Conservation (phyloP, 2,797 vertebrate genomes). For the Bradypus variegatus region DNA sequence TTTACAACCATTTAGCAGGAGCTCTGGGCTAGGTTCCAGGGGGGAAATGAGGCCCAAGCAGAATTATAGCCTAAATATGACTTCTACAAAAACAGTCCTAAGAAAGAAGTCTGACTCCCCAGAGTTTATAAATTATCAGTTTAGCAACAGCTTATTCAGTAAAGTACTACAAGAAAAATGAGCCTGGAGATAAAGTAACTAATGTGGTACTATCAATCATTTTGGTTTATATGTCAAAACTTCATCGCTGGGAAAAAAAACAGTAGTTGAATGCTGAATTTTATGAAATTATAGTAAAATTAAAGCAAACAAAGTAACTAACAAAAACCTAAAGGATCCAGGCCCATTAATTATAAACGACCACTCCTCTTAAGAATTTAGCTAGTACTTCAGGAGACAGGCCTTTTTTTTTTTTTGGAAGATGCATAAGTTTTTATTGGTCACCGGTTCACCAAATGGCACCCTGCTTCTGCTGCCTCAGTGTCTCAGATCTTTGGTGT, state of each 20-base stretch:
- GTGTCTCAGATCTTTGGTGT: too few species aligned
- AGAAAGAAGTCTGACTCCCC: background rate
- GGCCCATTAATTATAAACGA: background rate
- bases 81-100: background rate
- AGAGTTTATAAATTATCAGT: background rate
- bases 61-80: background rate
- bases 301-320: background rate
- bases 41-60: background rate
- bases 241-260: background rate
- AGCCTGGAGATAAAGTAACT: background rate
- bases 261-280: background rate
- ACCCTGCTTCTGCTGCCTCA: too few species aligned
- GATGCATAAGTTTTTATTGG: too few species aligned
- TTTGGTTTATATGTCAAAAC: background rate
- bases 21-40: background rate
- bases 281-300: slow-evolving; percentile 1
- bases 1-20: background rate
- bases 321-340: background rate
- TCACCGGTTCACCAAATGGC: too few species aligned
- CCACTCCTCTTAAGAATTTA: background rate
- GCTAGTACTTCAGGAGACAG: background rate
- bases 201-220: background rate
- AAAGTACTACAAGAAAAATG: background rate
- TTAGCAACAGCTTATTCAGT: background rate
- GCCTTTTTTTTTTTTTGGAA: too few species aligned